Evolutionary conservation across 2,888 invertebrate species (phyloP).

Genomic region (Ophonus ardosiacus): DNA sequence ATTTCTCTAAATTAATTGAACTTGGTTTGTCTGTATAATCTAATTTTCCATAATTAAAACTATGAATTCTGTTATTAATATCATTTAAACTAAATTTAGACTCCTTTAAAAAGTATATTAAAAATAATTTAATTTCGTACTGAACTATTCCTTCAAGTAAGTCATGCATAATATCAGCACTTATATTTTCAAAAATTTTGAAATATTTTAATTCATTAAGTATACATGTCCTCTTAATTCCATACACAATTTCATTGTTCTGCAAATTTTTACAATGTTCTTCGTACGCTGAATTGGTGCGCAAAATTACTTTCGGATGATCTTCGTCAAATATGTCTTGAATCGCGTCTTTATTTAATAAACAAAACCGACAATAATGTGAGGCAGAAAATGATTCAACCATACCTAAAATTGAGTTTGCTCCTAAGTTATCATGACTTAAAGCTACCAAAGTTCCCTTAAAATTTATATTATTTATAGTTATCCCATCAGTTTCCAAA

Average conservation of each 20-base stretch:
- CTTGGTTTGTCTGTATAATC: neutral
- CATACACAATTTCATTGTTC: constrained; percentile 53
- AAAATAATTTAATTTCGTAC: constrained; percentile 64
- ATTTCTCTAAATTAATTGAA: neutral
- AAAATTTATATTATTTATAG: constrained; percentile 38
- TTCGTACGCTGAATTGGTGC: neutral
- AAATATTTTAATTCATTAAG: constrained; percentile 62
- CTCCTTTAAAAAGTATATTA: constrained; percentile 36
- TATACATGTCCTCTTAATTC: constrained; percentile 54
- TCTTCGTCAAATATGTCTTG: neutral
- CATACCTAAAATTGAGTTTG: constrained; percentile 62
- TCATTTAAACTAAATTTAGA: constrained; percentile 18
- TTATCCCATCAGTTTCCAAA: constrained; percentile 63
- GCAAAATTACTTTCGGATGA: neutral
- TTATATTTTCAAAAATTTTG: constrained; percentile 61
- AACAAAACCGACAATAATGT: constrained; percentile 66
- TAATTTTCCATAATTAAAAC: constrained; percentile 61
- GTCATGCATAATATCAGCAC: constrained; percentile 65
- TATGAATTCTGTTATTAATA: constrained; percentile 56
- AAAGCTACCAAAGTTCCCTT: constrained; percentile 63
- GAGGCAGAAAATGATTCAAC: constrained; percentile 65
- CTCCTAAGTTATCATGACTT: constrained; percentile 64
- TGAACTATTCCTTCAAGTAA: constrained; percentile 65
- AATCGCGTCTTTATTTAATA: constrained; percentile 24
- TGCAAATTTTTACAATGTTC: neutral